Evolutionary conservation across 2,888 invertebrate species (phyloP), one percentile per base, ranked within the genome.

Genomic region (Sepioteuthis lessoniana): DNA sequence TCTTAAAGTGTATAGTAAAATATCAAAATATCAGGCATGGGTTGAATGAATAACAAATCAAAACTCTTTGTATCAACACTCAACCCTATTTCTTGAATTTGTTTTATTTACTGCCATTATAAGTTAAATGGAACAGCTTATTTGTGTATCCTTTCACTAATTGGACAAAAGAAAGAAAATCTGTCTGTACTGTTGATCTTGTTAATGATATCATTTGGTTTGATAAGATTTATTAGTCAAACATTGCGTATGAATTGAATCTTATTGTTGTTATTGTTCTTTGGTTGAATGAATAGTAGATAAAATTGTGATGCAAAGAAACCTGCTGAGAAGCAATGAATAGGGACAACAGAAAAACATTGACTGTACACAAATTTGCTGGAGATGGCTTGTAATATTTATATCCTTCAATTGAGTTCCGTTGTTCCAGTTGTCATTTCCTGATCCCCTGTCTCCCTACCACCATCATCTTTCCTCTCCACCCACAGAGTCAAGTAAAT

Each of bases 321-420:
- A n/a, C 76, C 76, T n/a, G 76, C 76, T 76, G 76, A 13, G 76
- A 76, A 76, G 76, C 76, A 76, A 76, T 76, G 76, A 76, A 76
- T 76, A 76, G n/a, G n/a, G n/a, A n/a, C 76, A 76, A n/a, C 13
- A 76, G n/a, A n/a, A 76, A n/a, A n/a, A 76, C n/a, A 76, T 76
- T n/a, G 76, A 76, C 76, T 76, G 76, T 0, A n/a, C 76, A n/a
- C 76, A 76, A 76, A 76, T 35, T n/a, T 55, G 55, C 55, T 25
- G 55, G 28, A 55, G 55, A 55, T 55, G 21, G 16, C n/a, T 76
- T 76, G 76, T 76, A 76, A 76, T 76, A 76, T 76, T 76, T 76
- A 76, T n/a, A 76, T 76, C 19, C 76, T 76, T 76, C n/a, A 76
- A 76, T 35, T 76, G 76, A 76, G 76, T 38, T 46, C 91, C 91